Conservation (phyloP, 2,797 vertebrate genomes). For the Ceryle rudis region DNA sequence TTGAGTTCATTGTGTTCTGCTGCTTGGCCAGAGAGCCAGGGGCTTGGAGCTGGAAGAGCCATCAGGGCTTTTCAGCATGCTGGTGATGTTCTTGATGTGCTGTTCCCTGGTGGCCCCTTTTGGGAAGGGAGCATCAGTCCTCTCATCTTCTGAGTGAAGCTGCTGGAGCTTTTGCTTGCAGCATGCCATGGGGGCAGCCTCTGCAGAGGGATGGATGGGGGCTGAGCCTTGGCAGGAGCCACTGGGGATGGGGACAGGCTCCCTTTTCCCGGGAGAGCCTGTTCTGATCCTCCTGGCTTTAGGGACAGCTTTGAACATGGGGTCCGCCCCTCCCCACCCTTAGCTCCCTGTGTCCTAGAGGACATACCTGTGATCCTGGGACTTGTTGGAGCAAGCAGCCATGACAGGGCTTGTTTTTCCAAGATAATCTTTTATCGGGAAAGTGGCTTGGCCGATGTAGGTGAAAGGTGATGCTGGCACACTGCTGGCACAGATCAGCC, state of each 20-base stretch:
- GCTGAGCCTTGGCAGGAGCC: neutral
- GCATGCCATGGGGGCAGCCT: neutral
- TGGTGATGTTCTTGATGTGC: fast-evolving
- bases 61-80: neutral
- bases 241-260: fast-evolving
- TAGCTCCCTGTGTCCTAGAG: neutral
- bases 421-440: neutral
- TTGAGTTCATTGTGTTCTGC: fast-evolving
- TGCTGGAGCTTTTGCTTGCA: neutral
- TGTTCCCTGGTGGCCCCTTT: neutral
- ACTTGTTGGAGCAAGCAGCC: neutral
- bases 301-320: neutral
- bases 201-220: neutral
- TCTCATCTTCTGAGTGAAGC: neutral
- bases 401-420: neutral
- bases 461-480: slow-evolving; percentile 21
- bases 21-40: neutral
- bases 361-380: neutral
- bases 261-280: neutral
- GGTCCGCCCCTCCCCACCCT: fast-evolving
- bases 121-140: neutral
- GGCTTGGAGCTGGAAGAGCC: neutral
- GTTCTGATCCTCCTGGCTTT: neutral
- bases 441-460: neutral
- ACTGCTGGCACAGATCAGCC: neutral